Evolutionary conservation across 2,888 invertebrate genomes (phyloP).

Genomic region (Ennomos fuscantarius): DNA sequence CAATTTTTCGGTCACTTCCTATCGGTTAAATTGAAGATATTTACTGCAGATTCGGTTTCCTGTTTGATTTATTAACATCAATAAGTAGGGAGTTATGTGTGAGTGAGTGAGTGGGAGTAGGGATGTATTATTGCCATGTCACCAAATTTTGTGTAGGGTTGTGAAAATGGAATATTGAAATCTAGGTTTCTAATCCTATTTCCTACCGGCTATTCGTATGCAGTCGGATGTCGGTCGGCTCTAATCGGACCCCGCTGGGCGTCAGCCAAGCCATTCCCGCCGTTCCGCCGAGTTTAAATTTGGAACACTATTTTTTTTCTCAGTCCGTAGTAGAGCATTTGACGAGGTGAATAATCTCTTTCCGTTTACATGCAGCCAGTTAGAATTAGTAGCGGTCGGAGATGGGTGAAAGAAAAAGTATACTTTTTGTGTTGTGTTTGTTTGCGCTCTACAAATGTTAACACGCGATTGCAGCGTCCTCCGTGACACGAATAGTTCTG

Average conservation of each 20-base stretch:
- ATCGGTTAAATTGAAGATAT: slow-evolving; percentile 49
- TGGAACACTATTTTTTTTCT: slow-evolving; percentile 79
- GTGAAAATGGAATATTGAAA: slow-evolving; percentile 21
- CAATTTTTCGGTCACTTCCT: slow-evolving; percentile 60
- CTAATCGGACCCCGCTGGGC: slow-evolving; percentile 72
- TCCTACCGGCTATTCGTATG: slow-evolving; percentile 55
- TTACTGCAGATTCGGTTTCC: slow-evolving; percentile 49
- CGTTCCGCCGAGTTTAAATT: slow-evolving; percentile 78
- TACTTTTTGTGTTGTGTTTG: slow-evolving; percentile 10
- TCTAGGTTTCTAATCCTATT: slow-evolving; percentile 43
- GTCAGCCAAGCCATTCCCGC: slow-evolving; percentile 78
- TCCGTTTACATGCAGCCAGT: slow-evolving; percentile 45
- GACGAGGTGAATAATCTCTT: slow-evolving; percentile 82
- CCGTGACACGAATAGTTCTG: slow-evolving; percentile 67
- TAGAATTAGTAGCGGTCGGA: slow-evolving; percentile 14
- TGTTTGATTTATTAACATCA: slow-evolving; percentile 28
- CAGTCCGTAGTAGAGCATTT: slow-evolving; percentile 64
- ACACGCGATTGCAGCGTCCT: slow-evolving; percentile 49
- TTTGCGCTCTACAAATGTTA: slow-evolving; percentile 42
- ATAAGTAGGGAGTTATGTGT: no score
- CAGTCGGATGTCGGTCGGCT: slow-evolving; percentile 64
- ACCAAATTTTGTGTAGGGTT: neutral
- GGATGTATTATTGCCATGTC: no score
- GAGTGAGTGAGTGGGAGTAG: no score
- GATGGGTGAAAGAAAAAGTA: slow-evolving; percentile 15